Percentiles rank a stretch among this genome's conserved stretches.
Evolutionary conservation across 1,140 invertebrate species (phyloP).

Genomic region (Pseudomyrmex concolor): DNA sequence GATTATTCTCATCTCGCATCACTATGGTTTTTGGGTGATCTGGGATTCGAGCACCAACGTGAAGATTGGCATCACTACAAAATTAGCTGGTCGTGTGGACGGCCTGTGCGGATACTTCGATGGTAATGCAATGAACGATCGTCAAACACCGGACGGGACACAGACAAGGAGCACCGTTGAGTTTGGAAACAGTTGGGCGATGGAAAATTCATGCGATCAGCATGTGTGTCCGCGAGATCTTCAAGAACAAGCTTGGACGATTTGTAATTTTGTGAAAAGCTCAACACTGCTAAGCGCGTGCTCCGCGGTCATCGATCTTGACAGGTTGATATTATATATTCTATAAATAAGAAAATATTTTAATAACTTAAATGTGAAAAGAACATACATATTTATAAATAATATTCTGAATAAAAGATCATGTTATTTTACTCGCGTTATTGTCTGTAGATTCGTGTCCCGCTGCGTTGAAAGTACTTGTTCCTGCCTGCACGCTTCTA

Average conservation of each 20-base stretch:
- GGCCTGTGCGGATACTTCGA: conserved; percentile 93
- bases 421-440: too few species aligned
- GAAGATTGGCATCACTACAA: conserved; percentile 89
- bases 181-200: conserved; percentile 91
- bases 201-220: conserved; percentile 86
- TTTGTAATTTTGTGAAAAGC: conserved; percentile 87
- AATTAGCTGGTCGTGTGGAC: conserved; percentile 87
- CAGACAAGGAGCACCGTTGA: conserved; percentile 87
- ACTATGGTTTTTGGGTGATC: conserved; percentile 90
- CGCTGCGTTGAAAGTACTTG: conserved; percentile 91
- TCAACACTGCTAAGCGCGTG: conserved; percentile 89
- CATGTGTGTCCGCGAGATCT: conserved; percentile 86
- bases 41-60: conserved; percentile 89
- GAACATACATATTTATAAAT: background rate
- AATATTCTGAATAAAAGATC: too few species aligned
- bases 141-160: conserved; percentile 88
- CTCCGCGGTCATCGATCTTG: conserved; percentile 86
- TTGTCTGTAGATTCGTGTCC: conserved; percentile 84
- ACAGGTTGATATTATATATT: conserved; percentile 80
- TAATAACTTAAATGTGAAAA: background rate
- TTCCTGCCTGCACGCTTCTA: conserved; percentile 86
- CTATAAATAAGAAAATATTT: background rate
- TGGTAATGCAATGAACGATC: conserved; percentile 88
- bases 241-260: conserved; percentile 87
- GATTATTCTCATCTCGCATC: conserved; percentile 88